Conservation (phyloP, 2,113 vertebrate species). For the Benthochromis sp. region DNA sequence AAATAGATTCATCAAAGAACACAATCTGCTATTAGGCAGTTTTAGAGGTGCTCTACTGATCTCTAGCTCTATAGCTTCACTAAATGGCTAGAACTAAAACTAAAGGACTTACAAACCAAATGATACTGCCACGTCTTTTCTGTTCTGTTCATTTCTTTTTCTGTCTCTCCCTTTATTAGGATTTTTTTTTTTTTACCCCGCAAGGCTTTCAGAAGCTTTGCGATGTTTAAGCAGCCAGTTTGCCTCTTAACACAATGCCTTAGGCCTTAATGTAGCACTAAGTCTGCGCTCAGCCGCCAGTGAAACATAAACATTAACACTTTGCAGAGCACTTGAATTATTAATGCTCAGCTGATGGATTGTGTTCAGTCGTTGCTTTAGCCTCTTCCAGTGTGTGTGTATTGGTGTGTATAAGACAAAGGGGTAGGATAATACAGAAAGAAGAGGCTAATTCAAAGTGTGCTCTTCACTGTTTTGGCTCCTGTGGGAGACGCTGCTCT, state of each 20-base stretch:
- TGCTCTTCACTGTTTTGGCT: neutral
- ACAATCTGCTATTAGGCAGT: neutral
- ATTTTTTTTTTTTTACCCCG: neutral
- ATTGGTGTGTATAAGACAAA: neutral
- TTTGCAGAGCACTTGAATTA: conserved; percentile 40
- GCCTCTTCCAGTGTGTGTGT: neutral
- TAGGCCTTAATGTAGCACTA: conserved; percentile 31
- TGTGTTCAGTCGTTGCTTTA: neutral
- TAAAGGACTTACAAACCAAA: neutral
- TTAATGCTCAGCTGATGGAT: conserved; percentile 39
- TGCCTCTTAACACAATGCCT: neutral
- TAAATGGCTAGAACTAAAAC: neutral
- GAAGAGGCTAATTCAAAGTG: neutral
- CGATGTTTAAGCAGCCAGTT: neutral
- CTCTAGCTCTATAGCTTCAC: neutral
- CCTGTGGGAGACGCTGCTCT: neutral
- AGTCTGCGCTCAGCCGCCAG: neutral
- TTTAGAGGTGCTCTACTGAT: neutral
- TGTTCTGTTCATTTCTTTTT: neutral
- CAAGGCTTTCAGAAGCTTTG: neutral
- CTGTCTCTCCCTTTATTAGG: neutral
- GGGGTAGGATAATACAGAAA: neutral
- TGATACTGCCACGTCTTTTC: neutral
- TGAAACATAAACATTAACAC: conserved; percentile 35
- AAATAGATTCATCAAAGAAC: neutral